These are phyloP conservation scores for Toxotes jaculatrix DNA, from an alignment of 2,113 vertebrate species.

Conservation along the genomic window DNA sequence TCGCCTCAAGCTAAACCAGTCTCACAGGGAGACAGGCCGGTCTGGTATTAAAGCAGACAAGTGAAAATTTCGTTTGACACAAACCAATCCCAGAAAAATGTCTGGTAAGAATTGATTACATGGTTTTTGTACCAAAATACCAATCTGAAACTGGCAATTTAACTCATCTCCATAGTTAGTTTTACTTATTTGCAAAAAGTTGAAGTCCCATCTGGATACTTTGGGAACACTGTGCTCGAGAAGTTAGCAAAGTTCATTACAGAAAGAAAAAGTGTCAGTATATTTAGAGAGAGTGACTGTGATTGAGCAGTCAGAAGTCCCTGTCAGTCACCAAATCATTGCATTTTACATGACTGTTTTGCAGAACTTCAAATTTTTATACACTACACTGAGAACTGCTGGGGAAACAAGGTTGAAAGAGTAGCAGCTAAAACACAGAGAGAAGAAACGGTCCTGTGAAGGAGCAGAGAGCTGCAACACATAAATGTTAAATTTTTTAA, in stretches of 20 bases:
- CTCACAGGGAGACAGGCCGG: constrained; percentile 39
- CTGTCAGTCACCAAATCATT: constrained; percentile 10
- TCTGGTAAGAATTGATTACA: constrained; percentile 66
- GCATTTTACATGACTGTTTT: constrained; percentile 24
- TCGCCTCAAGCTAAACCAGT: constrained; percentile 61
- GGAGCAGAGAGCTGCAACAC: neutral
- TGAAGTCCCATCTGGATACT: constrained; percentile 12
- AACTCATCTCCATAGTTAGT: constrained; percentile 43
- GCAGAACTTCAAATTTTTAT: constrained; percentile 38
- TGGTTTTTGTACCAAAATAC: constrained; percentile 60
- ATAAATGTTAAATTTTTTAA: neutral
- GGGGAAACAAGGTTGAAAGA: constrained; percentile 32
- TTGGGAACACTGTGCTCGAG: constrained; percentile 5
- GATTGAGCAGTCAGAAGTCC: constrained; percentile 31
- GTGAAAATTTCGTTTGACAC: constrained; percentile 69
- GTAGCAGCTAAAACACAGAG: constrained; percentile 35
- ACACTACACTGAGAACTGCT: constrained; percentile 22
- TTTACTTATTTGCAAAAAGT: constrained; percentile 31
- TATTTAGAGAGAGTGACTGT: neutral
- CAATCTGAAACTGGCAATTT: constrained; percentile 43
- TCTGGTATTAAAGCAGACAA: constrained; percentile 73
- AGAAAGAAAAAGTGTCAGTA: neutral
- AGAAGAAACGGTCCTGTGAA: constrained; percentile 8
- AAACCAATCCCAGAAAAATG: constrained; percentile 53
- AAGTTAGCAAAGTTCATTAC: neutral